Evolutionary conservation across 2,888 invertebrate genomes (phyloP).

Genomic region (Aleiodes alternator): DNA sequence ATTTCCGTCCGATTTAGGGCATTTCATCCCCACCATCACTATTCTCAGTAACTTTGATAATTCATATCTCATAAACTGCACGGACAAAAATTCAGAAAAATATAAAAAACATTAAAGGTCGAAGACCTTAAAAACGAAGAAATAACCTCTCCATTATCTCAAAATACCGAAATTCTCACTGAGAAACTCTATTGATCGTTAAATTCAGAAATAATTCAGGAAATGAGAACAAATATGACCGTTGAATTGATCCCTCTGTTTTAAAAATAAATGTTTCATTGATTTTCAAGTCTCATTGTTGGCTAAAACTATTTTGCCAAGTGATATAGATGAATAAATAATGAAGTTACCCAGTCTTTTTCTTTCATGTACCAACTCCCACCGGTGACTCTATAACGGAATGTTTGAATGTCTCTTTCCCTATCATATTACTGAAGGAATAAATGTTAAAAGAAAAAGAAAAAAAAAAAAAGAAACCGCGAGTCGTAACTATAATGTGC

Average conservation of each 20-base stretch:
- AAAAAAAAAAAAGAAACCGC: neutral
- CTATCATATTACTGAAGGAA: slow-evolving; percentile 25
- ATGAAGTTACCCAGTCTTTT: neutral
- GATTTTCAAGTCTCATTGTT: slow-evolving; percentile 13
- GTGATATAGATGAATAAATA: slow-evolving; percentile 25
- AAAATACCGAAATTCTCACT: too few species aligned
- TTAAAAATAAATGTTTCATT: slow-evolving; percentile 20
- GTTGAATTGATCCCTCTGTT: neutral
- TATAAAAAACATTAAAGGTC: too few species aligned
- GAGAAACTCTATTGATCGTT: too few species aligned
- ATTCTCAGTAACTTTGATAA: too few species aligned
- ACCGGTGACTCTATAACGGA: neutral
- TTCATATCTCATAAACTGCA: too few species aligned
- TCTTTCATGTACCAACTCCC: slow-evolving; percentile 22
- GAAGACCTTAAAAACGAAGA: too few species aligned
- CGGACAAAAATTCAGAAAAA: too few species aligned
- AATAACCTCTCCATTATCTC: too few species aligned
- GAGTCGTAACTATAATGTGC: slow-evolving; percentile 64
- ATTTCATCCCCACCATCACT: too few species aligned
- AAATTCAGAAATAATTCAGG: slow-evolving; percentile 10
- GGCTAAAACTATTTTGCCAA: slow-evolving; percentile 23
- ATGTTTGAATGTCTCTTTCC: neutral
- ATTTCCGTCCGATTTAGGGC: too few species aligned
- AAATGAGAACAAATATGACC: slow-evolving; percentile 15
- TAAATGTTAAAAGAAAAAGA: neutral